These are phyloP conservation scores for Digitonthophagus gazella DNA, from an alignment of 2,888 invertebrate genomes.

Conservation along the genomic window DNA sequence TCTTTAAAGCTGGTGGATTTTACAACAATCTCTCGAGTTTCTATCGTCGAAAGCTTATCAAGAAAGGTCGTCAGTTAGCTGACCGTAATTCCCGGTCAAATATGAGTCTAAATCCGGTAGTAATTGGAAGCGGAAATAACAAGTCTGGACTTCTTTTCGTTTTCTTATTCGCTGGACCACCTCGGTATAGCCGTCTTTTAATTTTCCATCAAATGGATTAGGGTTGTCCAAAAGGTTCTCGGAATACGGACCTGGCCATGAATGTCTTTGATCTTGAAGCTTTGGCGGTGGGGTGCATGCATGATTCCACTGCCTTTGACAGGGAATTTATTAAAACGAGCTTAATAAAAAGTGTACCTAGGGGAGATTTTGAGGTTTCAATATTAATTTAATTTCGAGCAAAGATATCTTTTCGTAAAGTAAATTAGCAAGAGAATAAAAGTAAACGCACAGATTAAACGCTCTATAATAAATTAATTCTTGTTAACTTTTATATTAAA, in stretches of 20 bases:
- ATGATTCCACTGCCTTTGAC: constrained; percentile 40
- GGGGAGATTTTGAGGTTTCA: constrained; percentile 4
- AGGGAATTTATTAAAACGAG: constrained; percentile 45
- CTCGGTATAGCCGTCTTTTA: constrained; percentile 33
- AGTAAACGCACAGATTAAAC: too few species aligned
- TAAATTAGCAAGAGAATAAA: background rate
- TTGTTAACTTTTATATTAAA: background rate
- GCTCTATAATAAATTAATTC: too few species aligned
- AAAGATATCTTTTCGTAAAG: background rate
- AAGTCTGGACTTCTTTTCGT: constrained; percentile 33
- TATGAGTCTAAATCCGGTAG: constrained; percentile 29
- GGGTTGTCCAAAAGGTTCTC: constrained; percentile 39
- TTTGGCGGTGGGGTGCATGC: constrained; percentile 35
- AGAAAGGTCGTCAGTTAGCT: background rate
- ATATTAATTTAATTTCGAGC: background rate
- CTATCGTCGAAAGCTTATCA: background rate
- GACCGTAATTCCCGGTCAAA: constrained; percentile 28
- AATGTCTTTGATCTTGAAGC: constrained; percentile 42
- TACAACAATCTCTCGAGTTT: too few species aligned
- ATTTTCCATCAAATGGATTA: constrained; percentile 34
- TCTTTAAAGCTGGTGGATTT: too few species aligned
- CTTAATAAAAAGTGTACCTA: constrained; percentile 28
- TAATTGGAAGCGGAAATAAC: constrained; percentile 44
- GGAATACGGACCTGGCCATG: constrained; percentile 25
- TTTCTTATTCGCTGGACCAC: background rate